phyloP scores from a whole-genome alignment of 2,113 vertebrate genomes.

The Xiphophorus maculatus region DNA sequence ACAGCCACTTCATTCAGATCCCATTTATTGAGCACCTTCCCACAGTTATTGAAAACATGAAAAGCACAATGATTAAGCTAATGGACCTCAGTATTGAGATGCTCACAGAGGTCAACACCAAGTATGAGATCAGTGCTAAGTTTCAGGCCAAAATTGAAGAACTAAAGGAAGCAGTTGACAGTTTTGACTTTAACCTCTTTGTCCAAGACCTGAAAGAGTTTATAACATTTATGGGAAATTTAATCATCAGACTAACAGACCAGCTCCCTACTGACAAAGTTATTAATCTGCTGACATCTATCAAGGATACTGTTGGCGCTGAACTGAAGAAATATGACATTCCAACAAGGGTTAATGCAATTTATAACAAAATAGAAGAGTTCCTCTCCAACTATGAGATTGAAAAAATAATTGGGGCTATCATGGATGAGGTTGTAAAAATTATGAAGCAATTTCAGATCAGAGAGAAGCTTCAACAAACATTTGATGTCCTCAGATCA shows the following conservation, averaged over 20 bases:
- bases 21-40: constrained; percentile 86
- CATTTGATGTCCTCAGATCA: constrained; percentile 74
- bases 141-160: constrained; percentile 81
- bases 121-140: constrained; percentile 79
- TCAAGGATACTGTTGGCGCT: constrained; percentile 76
- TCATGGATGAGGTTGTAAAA: constrained; percentile 84
- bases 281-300: constrained; percentile 73
- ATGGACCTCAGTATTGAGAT: constrained; percentile 74
- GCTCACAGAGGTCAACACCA: constrained; percentile 80
- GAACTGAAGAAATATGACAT: constrained; percentile 82
- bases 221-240: constrained; percentile 70
- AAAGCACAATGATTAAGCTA: constrained; percentile 67
- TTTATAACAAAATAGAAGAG: constrained; percentile 74
- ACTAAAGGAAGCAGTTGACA: constrained; percentile 82
- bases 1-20: constrained; percentile 84
- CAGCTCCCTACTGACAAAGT: constrained; percentile 80
- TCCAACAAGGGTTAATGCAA: constrained; percentile 75
- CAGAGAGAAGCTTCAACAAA: constrained; percentile 81
- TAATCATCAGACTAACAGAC: constrained; percentile 70
- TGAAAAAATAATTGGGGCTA: constrained; percentile 80
- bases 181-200: constrained; percentile 77
- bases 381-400: constrained; percentile 83
- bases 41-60: constrained; percentile 81
- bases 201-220: constrained; percentile 75
- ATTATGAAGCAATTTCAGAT: constrained; percentile 83